These are phyloP conservation scores for Periparus ater DNA, from an alignment of 2,797 vertebrate genomes.

Conservation along the genomic window DNA sequence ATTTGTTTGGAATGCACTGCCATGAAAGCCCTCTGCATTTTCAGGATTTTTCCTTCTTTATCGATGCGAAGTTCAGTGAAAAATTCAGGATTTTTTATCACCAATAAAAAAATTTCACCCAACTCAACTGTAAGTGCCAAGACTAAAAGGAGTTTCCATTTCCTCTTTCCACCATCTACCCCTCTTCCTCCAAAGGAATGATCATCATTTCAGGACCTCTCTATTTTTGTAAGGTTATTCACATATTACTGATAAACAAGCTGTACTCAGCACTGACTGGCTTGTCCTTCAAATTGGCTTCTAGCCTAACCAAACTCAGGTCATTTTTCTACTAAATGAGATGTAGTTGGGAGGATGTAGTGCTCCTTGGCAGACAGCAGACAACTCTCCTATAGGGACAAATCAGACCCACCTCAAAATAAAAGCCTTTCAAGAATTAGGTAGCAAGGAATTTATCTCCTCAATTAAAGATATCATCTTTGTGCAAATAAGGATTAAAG, in stretches of 20 bases:
- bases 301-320: conserved; percentile 8
- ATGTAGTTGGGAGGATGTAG: background rate
- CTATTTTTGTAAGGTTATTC: background rate
- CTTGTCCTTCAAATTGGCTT: conserved; percentile 16
- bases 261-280: background rate
- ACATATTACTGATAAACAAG: background rate
- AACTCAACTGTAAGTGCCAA: background rate
- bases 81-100: background rate
- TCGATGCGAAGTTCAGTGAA: background rate
- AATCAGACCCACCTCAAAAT: background rate
- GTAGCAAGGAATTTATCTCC: background rate
- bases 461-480: conserved; percentile 3
- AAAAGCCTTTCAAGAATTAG: conserved; percentile 33
- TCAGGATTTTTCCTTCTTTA: background rate
- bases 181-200: accelerated
- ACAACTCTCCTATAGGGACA: background rate
- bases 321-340: background rate
- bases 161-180: background rate
- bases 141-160: background rate
- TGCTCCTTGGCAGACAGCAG: background rate
- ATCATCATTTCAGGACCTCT: background rate
- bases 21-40: background rate
- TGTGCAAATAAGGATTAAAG: background rate
- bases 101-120: background rate
- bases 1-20: background rate